These are phyloP conservation scores for Nephrocerus scutellatus DNA, from an alignment of 2,888 invertebrate species.

Conservation along the genomic window DNA sequence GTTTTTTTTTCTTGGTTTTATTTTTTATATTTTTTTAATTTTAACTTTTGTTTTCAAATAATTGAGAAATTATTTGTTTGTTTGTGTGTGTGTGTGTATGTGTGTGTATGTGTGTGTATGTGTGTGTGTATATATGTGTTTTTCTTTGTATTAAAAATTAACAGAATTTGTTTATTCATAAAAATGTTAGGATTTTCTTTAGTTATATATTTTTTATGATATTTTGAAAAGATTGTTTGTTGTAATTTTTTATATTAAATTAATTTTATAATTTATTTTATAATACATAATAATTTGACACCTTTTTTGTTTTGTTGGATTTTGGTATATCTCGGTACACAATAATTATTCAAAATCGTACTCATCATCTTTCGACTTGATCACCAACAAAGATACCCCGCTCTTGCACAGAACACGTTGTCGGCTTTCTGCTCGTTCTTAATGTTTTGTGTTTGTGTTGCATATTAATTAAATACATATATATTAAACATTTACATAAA, in stretches of 20 bases:
- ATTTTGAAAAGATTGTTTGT: slow-evolving; percentile 13
- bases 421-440: too few relatives aligned
- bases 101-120: slow-evolving; percentile 17
- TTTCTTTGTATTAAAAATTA: slow-evolving; percentile 27
- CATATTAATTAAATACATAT: too few relatives aligned
- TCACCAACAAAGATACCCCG: too few relatives aligned
- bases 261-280: slow-evolving; percentile 21
- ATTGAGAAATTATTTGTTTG: slow-evolving; percentile 14
- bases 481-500: slow-evolving; percentile 14
- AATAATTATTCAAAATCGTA: too few relatives aligned
- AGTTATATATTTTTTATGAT: slow-evolving; percentile 3
- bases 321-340: too few relatives aligned
- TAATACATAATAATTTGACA: slow-evolving; percentile 17
- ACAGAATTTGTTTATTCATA: slow-evolving; percentile 26
- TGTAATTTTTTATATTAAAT: slow-evolving; percentile 17
- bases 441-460: too few relatives aligned
- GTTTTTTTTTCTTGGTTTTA: slow-evolving; percentile 6
- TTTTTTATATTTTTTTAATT: slow-evolving; percentile 6
- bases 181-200: slow-evolving; percentile 25
- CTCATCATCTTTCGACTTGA: too few relatives aligned
- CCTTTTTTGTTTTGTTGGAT: slow-evolving; percentile 16
- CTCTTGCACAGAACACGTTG: too few relatives aligned
- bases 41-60: slow-evolving; percentile 25
- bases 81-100: slow-evolving; percentile 6
- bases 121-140: too few relatives aligned